Base-by-base conservation (phyloP, 2,888 invertebrate genomes). In the Apamea monoglypha region DNA sequence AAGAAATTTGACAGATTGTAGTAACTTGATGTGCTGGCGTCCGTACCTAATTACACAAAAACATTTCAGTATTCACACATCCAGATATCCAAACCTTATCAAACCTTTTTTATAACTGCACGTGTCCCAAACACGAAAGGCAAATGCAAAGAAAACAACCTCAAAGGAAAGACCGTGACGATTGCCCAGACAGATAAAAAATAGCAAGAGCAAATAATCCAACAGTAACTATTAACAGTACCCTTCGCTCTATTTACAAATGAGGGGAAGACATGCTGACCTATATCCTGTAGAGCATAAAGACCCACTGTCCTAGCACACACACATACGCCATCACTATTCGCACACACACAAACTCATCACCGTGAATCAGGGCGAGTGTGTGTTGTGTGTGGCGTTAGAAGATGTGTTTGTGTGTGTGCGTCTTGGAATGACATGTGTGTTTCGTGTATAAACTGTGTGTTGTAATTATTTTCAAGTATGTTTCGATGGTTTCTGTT, bases 261-360 rank as follows among this genome's bases (percentile, higher is more conserved):
- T 82, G 93, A 94, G 94, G 94, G 95, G 95, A 93, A 93, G 92
- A 91, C 94, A 93, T 86, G 93, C 92, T 96, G 95, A 95, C 95
- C 95, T 93, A 95, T 94, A 95, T 95, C 94, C 93, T 94, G 92
- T 90, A 76, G 78, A 87, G 90, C 88, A 95, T 94, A 96, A 94
- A 95, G 96, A 90, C 91, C 91, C 92, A 93, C 93, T 95, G 93
- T 95, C 89, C 92, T 90, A 87, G 84, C 89, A 84, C 87, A 89
- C 90, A 80, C 72, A 75, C 89, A 83, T 88, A 89, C 74, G 87
- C 47, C 6, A 56, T 69, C 77, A 82, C 68, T 76, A 76, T 76
- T 82, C 16, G 29, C 74, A 68, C 69, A 29, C 61, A 64, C 61
- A 56, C 14, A 32, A 56, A 81, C 63, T 40, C 63, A 61, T 64